Conservation (phyloP, 2,797 vertebrate species). For the Lerista edwardsae region DNA sequence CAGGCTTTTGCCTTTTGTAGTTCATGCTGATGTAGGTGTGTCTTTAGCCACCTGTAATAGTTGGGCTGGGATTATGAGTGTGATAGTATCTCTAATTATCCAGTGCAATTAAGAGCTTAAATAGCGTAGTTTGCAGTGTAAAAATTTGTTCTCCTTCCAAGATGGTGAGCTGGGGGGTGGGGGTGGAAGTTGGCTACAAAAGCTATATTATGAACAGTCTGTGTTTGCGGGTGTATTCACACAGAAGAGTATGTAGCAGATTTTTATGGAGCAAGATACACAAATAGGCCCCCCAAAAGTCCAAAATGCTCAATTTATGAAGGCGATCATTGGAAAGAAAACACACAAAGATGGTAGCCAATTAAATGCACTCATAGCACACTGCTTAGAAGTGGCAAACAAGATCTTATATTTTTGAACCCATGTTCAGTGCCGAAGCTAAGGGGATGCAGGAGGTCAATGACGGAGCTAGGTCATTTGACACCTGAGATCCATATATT, state of each 20-base stretch:
- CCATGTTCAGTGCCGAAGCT: too few relatives aligned
- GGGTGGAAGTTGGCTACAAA: background rate
- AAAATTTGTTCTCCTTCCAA: background rate
- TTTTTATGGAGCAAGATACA: background rate
- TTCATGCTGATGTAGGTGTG: background rate
- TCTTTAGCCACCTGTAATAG: conserved; percentile 1
- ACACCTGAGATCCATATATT: too few relatives aligned
- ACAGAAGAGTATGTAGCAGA: background rate
- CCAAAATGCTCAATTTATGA: background rate
- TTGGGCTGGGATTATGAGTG: background rate
- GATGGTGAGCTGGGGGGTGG: too few relatives aligned
- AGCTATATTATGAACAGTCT: too few relatives aligned
- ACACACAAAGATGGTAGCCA: background rate
- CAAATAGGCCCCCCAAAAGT: background rate
- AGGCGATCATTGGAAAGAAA: background rate
- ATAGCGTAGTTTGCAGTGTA: background rate
- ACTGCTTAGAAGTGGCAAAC: background rate
- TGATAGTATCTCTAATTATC: conserved; percentile 1
- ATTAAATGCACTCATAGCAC: background rate
- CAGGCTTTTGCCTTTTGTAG: background rate
- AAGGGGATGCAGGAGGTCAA: too few relatives aligned
- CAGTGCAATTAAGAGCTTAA: background rate
- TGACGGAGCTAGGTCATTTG: too few relatives aligned
- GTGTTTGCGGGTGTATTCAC: background rate
- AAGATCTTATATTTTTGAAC: background rate